Evolutionary conservation across 2,888 invertebrate species (phyloP), one percentile per base, ranked within the genome.

Genomic region (Merodon equestris): DNA sequence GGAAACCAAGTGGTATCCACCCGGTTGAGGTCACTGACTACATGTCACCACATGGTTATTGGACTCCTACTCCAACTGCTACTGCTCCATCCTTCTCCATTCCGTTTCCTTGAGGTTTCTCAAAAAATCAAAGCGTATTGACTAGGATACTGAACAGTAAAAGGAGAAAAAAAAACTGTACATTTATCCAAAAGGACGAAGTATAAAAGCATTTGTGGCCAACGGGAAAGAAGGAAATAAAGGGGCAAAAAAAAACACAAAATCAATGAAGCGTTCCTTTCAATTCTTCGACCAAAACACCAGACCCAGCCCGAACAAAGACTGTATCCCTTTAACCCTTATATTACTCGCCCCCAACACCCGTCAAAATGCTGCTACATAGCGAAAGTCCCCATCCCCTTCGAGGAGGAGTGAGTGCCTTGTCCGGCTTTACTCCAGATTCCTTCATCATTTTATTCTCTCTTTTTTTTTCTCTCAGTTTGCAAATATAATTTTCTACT

Each of bases 11-110:
- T 18, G 44, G 57, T 50, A 40, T 40, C 60, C 50, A 54, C 48
- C 67, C 53, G 40, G 9, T 53, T 27, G 27, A 34, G 72, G 67
- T 77, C 67, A 71, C 67, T 72, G 77, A 73, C 77, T 38, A 40
- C 40, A 42, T 38, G 42, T 63, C 67, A 61, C n/a, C 57, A 63
- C 67, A 40, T 77, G 67, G 77, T 67, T 77, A 77, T 77, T 67
- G 72, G 71, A 40, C 45, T 44, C 57, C 58, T 47, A 10, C 57
- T 56, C 15, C 18, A 56, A 9, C 19, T 14, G 36, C 42, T 53
- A 42, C 56, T 13, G 4, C 19, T 34, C n/a, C 18, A 7, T 15
- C 15, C 15, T 45, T 17, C 12, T 9, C 15, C 9, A 9, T n/a
- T 40, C 1, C 15, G 9, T 15, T 9, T 18, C 44, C 27, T 51